Percentiles rank a stretch among this genome's conserved stretches.
phyloP scores from a whole-genome alignment of 2,113 vertebrate species.

The Phalacrocorax aristotelis region DNA sequence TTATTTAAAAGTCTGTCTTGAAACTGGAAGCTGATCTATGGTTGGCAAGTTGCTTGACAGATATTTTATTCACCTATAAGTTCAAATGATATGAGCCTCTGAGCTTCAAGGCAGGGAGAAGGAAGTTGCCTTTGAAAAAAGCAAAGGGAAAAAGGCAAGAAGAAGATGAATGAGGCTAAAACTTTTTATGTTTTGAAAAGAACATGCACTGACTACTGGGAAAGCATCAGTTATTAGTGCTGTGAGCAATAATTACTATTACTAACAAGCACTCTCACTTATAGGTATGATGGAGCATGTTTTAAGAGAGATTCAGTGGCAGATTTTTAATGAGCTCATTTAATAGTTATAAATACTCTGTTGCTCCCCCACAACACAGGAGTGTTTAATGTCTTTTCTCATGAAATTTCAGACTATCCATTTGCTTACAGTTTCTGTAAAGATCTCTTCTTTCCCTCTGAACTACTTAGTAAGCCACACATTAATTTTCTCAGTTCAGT shows the following conservation, averaged over 20 bases:
- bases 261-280: not conserved
- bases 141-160: not conserved
- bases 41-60: not conserved
- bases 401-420: not conserved
- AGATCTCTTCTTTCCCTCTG: not conserved
- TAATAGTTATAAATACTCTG: not conserved
- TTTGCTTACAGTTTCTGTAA: not conserved
- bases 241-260: not conserved
- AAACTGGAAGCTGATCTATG: not conserved
- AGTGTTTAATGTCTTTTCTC: not conserved
- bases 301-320: not conserved
- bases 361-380: not conserved
- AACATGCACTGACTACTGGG: not conserved
- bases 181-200: not conserved
- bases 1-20: not conserved
- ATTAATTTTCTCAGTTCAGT: not conserved
- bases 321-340: constrained; percentile 40
- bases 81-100: not conserved
- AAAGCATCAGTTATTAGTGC: constrained; percentile 7
- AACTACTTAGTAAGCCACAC: not conserved
- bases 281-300: not conserved
- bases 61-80: not conserved
- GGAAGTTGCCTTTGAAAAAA: not conserved
- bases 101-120: not conserved
- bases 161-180: not conserved